Conservation (phyloP, 2,113 vertebrate species). For the Protobothrops mucrosquamatus region DNA sequence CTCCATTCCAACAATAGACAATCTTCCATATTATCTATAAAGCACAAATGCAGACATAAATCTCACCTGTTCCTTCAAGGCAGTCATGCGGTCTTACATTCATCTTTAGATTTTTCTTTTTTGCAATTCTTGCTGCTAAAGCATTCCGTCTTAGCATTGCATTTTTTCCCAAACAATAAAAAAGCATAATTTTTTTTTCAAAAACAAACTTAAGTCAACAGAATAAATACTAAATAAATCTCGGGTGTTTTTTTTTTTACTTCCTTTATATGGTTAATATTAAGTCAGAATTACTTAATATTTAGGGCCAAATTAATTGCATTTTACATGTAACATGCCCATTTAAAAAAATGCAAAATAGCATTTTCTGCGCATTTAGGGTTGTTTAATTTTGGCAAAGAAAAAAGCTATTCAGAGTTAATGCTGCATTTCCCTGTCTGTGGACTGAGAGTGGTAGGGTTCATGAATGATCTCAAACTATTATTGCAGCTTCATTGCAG, state of each 20-base stretch:
- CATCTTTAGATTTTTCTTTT: conserved; percentile 48
- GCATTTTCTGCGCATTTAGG: neutral
- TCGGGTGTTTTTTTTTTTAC: neutral
- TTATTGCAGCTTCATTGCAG: neutral
- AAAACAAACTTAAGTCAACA: neutral
- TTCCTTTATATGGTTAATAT: neutral
- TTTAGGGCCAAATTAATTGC: neutral
- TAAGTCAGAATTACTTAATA: neutral
- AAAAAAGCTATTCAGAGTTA: neutral
- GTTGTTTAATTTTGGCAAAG: neutral
- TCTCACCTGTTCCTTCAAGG: conserved; percentile 42
- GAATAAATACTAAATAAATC: neutral
- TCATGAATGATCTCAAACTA: neutral
- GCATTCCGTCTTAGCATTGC: conserved; percentile 25
- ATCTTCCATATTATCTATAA: neutral
- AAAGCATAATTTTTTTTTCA: neutral
- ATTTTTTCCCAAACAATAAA: neutral
- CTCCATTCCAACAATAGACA: neutral
- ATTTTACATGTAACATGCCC: neutral
- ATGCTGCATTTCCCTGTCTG: neutral
- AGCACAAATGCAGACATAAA: neutral
- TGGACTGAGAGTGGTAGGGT: neutral
- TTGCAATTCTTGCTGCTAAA: conserved; percentile 34
- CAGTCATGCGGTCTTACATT: conserved; percentile 12
- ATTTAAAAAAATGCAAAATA: neutral